These are phyloP conservation scores for Drosophila infuscata DNA, from an alignment of 2,888 invertebrate genomes.

Conservation along the genomic window DNA sequence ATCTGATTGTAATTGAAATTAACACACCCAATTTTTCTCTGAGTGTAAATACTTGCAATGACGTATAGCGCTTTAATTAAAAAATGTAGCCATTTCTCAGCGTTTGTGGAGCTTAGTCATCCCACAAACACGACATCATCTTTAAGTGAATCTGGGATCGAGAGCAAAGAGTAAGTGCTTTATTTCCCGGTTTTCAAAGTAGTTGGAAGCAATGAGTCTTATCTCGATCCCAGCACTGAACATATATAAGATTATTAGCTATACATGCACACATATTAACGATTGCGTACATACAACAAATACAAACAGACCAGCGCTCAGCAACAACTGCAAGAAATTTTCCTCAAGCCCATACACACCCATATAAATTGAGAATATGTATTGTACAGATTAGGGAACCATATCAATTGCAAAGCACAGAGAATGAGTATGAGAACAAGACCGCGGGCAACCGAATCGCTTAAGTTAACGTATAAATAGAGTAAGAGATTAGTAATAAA, in stretches of 20 bases:
- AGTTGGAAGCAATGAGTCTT: slow-evolving; percentile 15
- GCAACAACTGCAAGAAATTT: slow-evolving; percentile 20
- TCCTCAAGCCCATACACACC: neutral
- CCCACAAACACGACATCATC: neutral
- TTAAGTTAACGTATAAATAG: slow-evolving; percentile 6
- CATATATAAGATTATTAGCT: slow-evolving; percentile 12
- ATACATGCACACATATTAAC: neutral
- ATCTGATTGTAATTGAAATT: neutral
- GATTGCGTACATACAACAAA: slow-evolving; percentile 3
- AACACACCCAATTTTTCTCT: neutral
- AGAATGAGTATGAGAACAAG: neutral
- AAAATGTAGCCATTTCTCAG: slow-evolving; percentile 10
- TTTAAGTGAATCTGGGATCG: neutral
- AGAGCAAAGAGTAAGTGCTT: neutral
- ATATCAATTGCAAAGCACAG: slow-evolving; percentile 47
- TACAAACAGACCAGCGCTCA: slow-evolving; percentile 16
- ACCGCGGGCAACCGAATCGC: neutral
- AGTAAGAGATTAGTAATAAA: slow-evolving; percentile 9
- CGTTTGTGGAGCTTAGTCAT: slow-evolving; percentile 20
- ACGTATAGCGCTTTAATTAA: neutral
- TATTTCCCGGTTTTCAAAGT: neutral
- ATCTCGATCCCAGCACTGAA: slow-evolving; percentile 33
- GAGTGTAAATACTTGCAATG: neutral
- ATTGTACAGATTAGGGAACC: slow-evolving; percentile 35
- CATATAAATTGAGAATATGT: slow-evolving; percentile 31